A percentile compares a stretch with the other conserved stretches of the same genome.
Evolutionary conservation across 2,797 vertebrate genomes (phyloP).

Genomic region (Xerus rutilus): DNA sequence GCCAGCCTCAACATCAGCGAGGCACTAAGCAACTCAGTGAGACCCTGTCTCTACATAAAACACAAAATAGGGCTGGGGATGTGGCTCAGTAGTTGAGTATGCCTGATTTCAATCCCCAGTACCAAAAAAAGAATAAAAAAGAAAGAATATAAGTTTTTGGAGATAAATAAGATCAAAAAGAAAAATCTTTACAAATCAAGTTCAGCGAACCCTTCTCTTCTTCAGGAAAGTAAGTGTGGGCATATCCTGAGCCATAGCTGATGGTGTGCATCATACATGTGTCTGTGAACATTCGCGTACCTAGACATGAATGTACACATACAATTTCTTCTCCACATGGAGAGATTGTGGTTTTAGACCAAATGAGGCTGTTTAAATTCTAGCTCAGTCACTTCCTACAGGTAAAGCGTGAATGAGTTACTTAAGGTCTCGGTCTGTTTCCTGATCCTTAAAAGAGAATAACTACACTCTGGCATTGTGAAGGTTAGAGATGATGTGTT

Average conservation of each 20-base stretch:
- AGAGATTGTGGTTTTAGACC: not conserved
- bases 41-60: too few species aligned
- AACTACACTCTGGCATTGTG: not conserved
- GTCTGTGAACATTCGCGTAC: not conserved
- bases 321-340: not conserved
- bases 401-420: not conserved
- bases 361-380: not conserved
- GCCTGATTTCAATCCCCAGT: too few species aligned
- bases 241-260: not conserved
- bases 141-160: not conserved
- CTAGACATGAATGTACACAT: rapidly evolving
- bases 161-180: not conserved
- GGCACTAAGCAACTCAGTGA: too few species aligned
- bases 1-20: too few species aligned
- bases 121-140: too few species aligned
- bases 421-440: not conserved
- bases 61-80: too few species aligned
- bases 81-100: too few species aligned
- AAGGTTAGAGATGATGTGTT: not conserved
- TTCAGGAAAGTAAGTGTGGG: not conserved
- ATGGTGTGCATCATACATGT: rapidly evolving
- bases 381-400: constrained; percentile 1
- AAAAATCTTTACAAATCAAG: not conserved
- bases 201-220: not conserved
- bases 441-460: not conserved